phyloP scores from a whole-genome alignment of 1,140 invertebrate genomes.

The Trichoplusia ni region DNA sequence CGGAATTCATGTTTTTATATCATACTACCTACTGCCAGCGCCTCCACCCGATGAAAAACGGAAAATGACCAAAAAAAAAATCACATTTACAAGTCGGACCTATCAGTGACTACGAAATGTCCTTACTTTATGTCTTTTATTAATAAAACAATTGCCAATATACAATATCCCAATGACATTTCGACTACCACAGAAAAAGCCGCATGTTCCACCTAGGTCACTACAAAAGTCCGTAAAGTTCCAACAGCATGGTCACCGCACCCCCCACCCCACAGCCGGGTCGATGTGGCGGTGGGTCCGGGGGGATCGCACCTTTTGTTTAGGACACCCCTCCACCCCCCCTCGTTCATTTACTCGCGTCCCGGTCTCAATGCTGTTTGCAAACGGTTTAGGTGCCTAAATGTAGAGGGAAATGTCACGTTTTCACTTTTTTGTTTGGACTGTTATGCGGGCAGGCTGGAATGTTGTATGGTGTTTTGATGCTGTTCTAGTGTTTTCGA shows the following conservation, averaged over 20 bases:
- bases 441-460: constrained; percentile 19
- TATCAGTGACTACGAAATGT: too few species aligned
- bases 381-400: constrained; percentile 78
- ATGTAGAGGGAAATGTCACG: constrained; percentile 76
- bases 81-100: too few species aligned
- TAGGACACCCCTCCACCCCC: constrained; percentile 62
- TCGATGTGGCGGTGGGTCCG: constrained; percentile 56
- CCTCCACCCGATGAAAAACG: too few species aligned
- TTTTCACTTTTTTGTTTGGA: constrained; percentile 70
- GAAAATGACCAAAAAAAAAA: too few species aligned
- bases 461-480: constrained; percentile 1
- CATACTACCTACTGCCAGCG: too few species aligned
- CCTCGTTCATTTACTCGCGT: constrained; percentile 72
- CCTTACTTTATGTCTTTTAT: too few species aligned
- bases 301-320: constrained; percentile 76
- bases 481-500: not conserved
- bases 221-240: not conserved
- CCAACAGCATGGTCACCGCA: constrained; percentile 47
- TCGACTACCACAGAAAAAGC: too few species aligned
- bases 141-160: too few species aligned
- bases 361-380: constrained; percentile 74
- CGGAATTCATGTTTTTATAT: too few species aligned
- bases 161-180: too few species aligned
- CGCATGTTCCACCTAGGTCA: too few species aligned
- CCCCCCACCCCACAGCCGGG: constrained; percentile 56